These are phyloP conservation scores for Octopus sinensis DNA, from an alignment of 1,140 invertebrate species.

Conservation along the genomic window DNA sequence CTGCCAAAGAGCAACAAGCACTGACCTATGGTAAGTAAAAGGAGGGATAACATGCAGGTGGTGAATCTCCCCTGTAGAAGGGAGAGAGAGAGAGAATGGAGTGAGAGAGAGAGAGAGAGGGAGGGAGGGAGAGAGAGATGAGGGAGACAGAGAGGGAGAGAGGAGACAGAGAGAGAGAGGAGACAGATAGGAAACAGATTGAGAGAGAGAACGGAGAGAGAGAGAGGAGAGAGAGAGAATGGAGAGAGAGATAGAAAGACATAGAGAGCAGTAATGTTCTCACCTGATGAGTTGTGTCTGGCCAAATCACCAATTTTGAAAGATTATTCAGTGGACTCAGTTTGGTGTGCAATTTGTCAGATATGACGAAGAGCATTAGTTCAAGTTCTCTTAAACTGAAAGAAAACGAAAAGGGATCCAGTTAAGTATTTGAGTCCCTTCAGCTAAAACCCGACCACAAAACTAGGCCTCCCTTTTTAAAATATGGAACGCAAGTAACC, in stretches of 20 bases:
- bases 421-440: no score
- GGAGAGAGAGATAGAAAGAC: background rate
- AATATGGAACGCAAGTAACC: no score
- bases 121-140: background rate
- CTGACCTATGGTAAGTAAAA: no score
- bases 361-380: constrained; percentile 32
- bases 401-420: background rate
- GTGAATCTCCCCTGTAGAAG: background rate
- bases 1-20: no score
- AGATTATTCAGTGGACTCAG: constrained; percentile 29
- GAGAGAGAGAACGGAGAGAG: background rate
- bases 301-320: constrained; percentile 33
- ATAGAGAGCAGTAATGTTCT: background rate
- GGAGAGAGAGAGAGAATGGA: background rate
- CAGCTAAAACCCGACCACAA: no score
- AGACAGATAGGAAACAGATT: background rate
- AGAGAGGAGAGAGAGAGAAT: background rate
- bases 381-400: constrained; percentile 29
- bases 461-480: no score
- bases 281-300: constrained; percentile 28
- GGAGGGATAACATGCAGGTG: no score
- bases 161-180: background rate
- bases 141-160: background rate
- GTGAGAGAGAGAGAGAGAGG: constrained; percentile 13
- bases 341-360: constrained; percentile 21